Percentiles rank a stretch among this genome's conserved stretches.
Evolutionary conservation across 1,140 invertebrate genomes (phyloP).

Genomic region (Temnothorax nylanderi): DNA sequence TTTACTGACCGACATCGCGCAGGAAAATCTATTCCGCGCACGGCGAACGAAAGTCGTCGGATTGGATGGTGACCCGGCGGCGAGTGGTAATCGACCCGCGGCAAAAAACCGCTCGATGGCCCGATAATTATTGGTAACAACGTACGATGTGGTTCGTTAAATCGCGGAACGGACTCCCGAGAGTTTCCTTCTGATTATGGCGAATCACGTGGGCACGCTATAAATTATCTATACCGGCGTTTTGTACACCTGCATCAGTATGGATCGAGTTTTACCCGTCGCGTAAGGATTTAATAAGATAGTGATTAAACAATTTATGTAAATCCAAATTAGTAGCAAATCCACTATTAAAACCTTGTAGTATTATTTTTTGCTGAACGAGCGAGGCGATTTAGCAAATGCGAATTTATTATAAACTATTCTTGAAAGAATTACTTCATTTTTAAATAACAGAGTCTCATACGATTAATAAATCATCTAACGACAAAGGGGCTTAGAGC

Average conservation of each 20-base stretch:
- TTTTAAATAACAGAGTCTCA: background rate
- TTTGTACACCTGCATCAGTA: background rate
- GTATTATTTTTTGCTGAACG: background rate
- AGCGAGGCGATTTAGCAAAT: background rate
- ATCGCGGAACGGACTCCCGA: conserved; percentile 25
- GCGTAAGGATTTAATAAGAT: background rate
- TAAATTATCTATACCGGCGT: conserved; percentile 1
- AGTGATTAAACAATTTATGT: background rate
- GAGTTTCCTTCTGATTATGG: conserved; percentile 23
- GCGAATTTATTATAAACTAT: background rate
- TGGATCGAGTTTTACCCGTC: background rate
- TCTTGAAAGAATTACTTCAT: background rate
- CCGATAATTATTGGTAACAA: conserved; percentile 51
- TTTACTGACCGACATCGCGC: conserved; percentile 41
- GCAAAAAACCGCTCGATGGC: conserved; percentile 47
- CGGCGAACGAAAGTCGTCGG: conserved; percentile 37
- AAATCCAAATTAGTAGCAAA: background rate
- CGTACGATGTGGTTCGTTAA: conserved; percentile 45
- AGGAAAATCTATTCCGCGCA: conserved; percentile 50
- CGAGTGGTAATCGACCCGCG: conserved; percentile 30
- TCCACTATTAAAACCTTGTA: background rate
- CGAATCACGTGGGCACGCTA: conserved; percentile 10
- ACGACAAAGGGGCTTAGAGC: too few species aligned
- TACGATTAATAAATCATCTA: too few species aligned
- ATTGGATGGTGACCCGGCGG: conserved; percentile 23